Evolutionary conservation across 2,113 vertebrate genomes (phyloP), one percentile per base, ranked within the genome.

Genomic region (Chloropsis cyanopogon): DNA sequence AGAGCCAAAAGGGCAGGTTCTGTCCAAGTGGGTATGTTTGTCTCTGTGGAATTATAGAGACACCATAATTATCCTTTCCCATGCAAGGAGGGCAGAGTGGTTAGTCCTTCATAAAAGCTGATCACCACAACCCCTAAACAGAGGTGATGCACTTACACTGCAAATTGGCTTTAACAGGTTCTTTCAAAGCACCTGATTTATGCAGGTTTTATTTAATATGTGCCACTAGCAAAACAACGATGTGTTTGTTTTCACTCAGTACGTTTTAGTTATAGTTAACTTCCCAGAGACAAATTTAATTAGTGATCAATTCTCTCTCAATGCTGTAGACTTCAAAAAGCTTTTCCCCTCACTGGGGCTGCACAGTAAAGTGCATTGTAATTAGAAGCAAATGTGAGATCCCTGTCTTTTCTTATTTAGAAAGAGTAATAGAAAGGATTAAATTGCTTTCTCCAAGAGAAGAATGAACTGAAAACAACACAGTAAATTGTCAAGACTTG

Each of bases 241-340:
- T 61, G 41, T 44, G 28, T 54, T 86, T 73, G 52, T 63, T 86
- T 93, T 91, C 71, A 73, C 47, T 75, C 49, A 26, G 68, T 71
- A 33, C 12, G 28, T 78, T 78, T 94, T 64, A 76, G 72, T 66
- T 75, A 84, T 44, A 88, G 69, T 47, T 78, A 88, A 83, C 61
- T 82, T 94, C 60, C 39, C 60, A 83, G 54, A 90, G 46, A 63
- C 39, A 82, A 92, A 93, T 92, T 86, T 91, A 92, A 91, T 95
- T 93, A 94, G 24, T 0, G 0, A 79, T 90, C 69, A 60, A 75
- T 92, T 88, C 86, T 91, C 72, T 65, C 60, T 92, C 54, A 50
- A 2, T n/a, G 52, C 15, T 64, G 19, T 8, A 73, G 71, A 78
- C 64, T 84, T 94, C 71, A 88, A 86, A 95, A 84, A 28, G 39